Conservation (phyloP, 1,140 invertebrate genomes). For the Lordiphosa collinella region DNA sequence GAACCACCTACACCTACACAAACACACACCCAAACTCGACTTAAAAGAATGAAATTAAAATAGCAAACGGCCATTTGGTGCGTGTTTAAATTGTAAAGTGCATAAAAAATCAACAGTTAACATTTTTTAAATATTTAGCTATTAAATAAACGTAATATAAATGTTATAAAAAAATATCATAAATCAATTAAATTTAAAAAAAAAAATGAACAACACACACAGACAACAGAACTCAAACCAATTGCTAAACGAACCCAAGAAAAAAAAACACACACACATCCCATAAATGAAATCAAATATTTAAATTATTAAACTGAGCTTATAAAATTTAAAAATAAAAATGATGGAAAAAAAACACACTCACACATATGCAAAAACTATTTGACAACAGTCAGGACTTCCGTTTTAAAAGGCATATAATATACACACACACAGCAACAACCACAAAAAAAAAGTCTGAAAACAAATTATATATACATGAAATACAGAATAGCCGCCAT, state of each 20-base stretch:
- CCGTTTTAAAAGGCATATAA: constrained; percentile 62
- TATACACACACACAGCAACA: background rate
- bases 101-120: constrained; percentile 81
- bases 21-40: constrained; percentile 16
- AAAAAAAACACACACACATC: constrained; percentile 30
- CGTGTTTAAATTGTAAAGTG: constrained; percentile 71
- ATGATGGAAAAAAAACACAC: constrained; percentile 22
- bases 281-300: constrained; percentile 58
- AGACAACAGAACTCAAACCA: constrained; percentile 13
- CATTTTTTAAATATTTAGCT: constrained; percentile 82
- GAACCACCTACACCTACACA: constrained; percentile 2
- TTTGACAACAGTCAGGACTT: constrained; percentile 67
- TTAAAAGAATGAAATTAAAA: constrained; percentile 47
- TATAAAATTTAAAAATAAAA: constrained; percentile 60
- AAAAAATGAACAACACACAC: constrained; percentile 25
- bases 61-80: constrained; percentile 51
- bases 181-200: constrained; percentile 52
- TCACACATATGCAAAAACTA: constrained; percentile 36
- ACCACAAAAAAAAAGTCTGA: constrained; percentile 60
- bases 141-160: constrained; percentile 79
- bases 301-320: constrained; percentile 74
- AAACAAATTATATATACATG: constrained; percentile 37
- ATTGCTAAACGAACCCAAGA: constrained; percentile 29
- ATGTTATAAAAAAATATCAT: constrained; percentile 79
- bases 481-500: too few species aligned